Base-by-base conservation (phyloP, 2,113 vertebrate species). In the Pavo muticus region DNA sequence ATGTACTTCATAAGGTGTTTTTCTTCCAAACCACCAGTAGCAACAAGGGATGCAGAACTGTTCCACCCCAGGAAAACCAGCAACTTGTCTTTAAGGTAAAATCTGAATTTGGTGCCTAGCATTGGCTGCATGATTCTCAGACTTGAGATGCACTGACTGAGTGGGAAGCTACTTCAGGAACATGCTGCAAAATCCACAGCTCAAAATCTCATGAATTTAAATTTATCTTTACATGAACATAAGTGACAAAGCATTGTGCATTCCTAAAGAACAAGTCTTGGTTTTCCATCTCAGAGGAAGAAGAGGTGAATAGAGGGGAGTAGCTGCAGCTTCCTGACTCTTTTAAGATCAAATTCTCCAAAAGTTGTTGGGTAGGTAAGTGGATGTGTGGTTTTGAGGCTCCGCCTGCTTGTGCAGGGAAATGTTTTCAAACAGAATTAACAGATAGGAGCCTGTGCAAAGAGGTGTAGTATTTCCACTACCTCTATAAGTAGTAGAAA, bases 371-470 rank as follows among this genome's bases (percentile, higher is more conserved):
- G 40, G 52, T 57, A 32, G 30, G 7, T 11, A 39, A 2, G 7
- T 0, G 0, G 9, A 5, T 27, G 20, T 1, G 0, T 6, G 21
- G 11, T 40, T 59, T 73, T 47, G 21, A 25, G 40, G 30, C 10
- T 70, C 21, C 21, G 6, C 14, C 13, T 35, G 16, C 63, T 35
- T 42, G 20, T 32, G 27, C 7, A 50, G 56, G 29, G 25, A 23
- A 81, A 15, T 6, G 7, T 56, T 93, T 84, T 47, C 39, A 75
- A 71, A 52, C 65, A 57, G 9, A 74, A 32, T 12, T 78, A 75
- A 52, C 10, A 39, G 48, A 30, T 6, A 42, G 19, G 27, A 71
- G 56, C 40, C 48, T 21, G 25, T 87, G 24, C 60, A 20, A 73
- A 90, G 60, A 78, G 15, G 1, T 37, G 13, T 3, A 37, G n/a